Conservation (phyloP, 2,113 vertebrate species). For the western clawed frog (Xenopus tropicalis) region DNA sequence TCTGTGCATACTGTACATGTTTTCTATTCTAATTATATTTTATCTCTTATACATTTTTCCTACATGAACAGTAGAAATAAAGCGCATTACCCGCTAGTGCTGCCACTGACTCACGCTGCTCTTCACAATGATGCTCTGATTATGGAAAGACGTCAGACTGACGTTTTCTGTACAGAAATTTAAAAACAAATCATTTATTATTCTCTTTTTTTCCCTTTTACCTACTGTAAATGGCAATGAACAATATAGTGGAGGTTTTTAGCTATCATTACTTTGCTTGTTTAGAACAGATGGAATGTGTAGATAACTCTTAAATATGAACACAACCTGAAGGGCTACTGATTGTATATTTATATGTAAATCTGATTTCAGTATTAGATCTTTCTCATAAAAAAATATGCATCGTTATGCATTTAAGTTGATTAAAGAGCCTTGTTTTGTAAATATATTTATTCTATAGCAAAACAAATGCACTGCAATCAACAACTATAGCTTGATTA, state of each 20-base stretch:
- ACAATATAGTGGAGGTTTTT: background rate
- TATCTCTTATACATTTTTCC: no score
- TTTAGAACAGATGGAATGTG: conserved; percentile 25
- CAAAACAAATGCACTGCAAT: background rate
- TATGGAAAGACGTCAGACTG: background rate
- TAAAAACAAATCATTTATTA: background rate
- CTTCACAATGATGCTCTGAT: no score
- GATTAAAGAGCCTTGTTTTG: no score
- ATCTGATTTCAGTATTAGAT: background rate
- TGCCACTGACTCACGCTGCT: no score
- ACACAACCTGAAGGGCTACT: background rate
- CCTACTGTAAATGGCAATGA: background rate
- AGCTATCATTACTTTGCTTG: background rate
- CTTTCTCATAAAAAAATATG: background rate
- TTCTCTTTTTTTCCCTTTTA: background rate
- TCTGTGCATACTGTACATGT: no score
- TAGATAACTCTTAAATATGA: background rate
- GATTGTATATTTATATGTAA: conserved; percentile 31
- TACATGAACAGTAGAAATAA: no score
- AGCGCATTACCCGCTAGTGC: no score
- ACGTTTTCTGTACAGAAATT: background rate
- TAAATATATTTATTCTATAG: background rate
- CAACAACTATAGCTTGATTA: no score
- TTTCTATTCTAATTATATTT: no score
- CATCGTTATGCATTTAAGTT: no score